Evolutionary conservation across 1,140 invertebrate genomes (phyloP).

Genomic region (Vanessa tameamea): DNA sequence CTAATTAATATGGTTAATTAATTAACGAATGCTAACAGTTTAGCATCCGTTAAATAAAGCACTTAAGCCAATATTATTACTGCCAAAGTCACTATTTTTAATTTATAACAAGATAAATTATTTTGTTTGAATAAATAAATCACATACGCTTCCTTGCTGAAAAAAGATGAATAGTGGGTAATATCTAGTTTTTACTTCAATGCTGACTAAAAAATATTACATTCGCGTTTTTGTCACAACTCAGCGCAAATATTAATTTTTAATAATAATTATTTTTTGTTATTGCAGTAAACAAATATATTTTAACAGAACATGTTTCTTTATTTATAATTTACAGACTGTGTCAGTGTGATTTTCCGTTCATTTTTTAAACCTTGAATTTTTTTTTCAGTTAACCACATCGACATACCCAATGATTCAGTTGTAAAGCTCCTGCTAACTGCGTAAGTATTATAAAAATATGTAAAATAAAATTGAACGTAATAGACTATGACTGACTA

Average conservation of each 20-base stretch:
- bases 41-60: too few relatives aligned
- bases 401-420: neutral
- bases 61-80: too few relatives aligned
- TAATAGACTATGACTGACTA: too few relatives aligned
- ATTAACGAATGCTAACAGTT: too few relatives aligned
- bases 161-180: neutral
- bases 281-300: neutral
- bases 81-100: too few relatives aligned
- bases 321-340: neutral
- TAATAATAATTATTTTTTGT: neutral
- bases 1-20: conserved; percentile 7
- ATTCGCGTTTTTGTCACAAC: neutral
- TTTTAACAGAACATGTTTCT: neutral
- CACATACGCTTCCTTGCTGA: neutral
- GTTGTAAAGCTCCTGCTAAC: conserved; percentile 3
- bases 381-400: conserved; percentile 27
- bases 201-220: neutral
- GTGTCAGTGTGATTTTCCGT: neutral
- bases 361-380: neutral
- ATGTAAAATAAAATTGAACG: too few relatives aligned
- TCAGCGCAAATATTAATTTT: neutral
- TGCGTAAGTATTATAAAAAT: conserved; percentile 6
- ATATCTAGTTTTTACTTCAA: neutral
- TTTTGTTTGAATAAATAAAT: neutral
- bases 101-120: too few relatives aligned